These are phyloP conservation scores for Mormyrus hasselquistii DNA, from an alignment of 2,797 vertebrate genomes.

Conservation along the genomic window DNA sequence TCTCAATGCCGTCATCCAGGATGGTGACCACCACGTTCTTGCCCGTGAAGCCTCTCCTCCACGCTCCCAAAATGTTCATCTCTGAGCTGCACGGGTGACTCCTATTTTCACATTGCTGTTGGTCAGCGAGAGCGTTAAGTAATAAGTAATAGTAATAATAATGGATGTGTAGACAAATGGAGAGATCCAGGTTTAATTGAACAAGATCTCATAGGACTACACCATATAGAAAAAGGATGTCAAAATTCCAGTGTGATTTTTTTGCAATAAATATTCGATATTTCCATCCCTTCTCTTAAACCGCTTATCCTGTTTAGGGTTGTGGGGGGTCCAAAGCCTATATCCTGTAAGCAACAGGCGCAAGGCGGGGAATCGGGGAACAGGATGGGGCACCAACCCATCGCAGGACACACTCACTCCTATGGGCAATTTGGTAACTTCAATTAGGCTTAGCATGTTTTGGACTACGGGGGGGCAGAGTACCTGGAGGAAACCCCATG, in stretches of 20 bases:
- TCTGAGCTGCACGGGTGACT: not conserved
- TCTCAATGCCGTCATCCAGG: slow-evolving; percentile 87
- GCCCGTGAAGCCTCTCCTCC: slow-evolving; percentile 57
- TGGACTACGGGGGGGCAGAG: not conserved
- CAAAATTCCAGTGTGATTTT: not conserved
- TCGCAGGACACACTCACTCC: too few species aligned
- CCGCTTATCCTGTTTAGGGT: too few species aligned
- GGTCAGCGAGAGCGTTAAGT: not conserved
- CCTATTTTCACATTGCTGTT: not conserved
- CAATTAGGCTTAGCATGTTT: not conserved
- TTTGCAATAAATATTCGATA: not conserved
- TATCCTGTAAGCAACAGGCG: too few species aligned
- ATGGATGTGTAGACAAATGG: not conserved
- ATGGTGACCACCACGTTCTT: slow-evolving; percentile 90
- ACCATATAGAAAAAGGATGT: not conserved
- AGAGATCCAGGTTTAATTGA: not conserved
- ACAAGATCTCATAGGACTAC: not conserved
- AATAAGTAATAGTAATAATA: not conserved
- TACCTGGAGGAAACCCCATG: not conserved
- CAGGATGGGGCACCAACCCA: too few species aligned
- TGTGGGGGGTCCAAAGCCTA: too few species aligned
- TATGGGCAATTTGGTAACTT: too few species aligned
- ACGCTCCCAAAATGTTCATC: slow-evolving; percentile 8
- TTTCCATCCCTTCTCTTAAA: not conserved
- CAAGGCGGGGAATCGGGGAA: too few species aligned